Conservation (phyloP, 2,888 invertebrate species). For the Amblyjoppa fuscipennis region DNA sequence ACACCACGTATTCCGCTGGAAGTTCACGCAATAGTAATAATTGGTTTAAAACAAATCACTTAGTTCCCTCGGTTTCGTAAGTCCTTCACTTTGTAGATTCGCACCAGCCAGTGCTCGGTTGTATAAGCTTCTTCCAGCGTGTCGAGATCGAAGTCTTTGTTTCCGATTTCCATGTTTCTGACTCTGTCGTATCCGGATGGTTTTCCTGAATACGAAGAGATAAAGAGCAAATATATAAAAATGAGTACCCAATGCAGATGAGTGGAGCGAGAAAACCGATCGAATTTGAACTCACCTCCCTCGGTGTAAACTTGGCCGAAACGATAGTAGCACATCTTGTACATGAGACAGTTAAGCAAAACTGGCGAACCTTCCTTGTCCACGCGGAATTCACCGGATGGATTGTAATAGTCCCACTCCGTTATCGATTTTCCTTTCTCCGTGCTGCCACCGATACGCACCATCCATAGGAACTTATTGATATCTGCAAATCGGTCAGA, state of each 20-base stretch:
- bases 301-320: conserved; percentile 99
- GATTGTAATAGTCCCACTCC: conserved; percentile 98
- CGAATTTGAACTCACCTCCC: conserved; percentile 88
- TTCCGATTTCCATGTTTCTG: conserved; percentile 98
- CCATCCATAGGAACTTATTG: conserved; percentile 99
- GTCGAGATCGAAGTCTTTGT: conserved; percentile 98
- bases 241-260: not conserved
- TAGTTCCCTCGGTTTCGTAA: conserved; percentile 94
- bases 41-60: conserved; percentile 71
- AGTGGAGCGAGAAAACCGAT: not conserved
- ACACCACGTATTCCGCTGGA: conserved; percentile 42
- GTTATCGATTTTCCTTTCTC: conserved; percentile 97
- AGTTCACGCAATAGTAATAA: conserved; percentile 44
- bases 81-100: conserved; percentile 99
- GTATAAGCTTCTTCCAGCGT: conserved; percentile 99
- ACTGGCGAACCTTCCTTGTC: conserved; percentile 97
- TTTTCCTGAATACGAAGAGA: conserved; percentile 88
- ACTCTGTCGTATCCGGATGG: conserved; percentile 99
- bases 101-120: conserved; percentile 99
- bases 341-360: conserved; percentile 98
- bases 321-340: conserved; percentile 99
- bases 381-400: conserved; percentile 97
- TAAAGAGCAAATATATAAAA: not conserved
- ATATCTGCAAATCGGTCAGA: conserved; percentile 89
- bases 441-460: conserved; percentile 97